These are phyloP conservation scores for Ctenodactylus gundi DNA, from an alignment of 2,113 vertebrate genomes.

Conservation along the genomic window DNA sequence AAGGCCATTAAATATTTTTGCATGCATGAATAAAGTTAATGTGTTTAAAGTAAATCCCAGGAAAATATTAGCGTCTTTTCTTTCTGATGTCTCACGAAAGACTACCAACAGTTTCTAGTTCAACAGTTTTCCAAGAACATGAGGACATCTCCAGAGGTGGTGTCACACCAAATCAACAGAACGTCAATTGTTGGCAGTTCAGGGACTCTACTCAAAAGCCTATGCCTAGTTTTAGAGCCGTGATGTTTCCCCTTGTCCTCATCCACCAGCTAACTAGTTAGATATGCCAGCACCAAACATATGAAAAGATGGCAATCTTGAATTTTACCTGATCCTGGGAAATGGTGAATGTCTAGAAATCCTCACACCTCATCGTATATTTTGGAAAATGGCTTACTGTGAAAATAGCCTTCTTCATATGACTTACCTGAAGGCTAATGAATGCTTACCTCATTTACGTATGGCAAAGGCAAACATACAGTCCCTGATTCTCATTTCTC, in stretches of 20 bases:
- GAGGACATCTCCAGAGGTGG: not conserved
- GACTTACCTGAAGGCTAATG: not conserved
- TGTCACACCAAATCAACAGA: not conserved
- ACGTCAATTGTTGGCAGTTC: not conserved
- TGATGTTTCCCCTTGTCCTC: not conserved
- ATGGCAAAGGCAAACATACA: not conserved
- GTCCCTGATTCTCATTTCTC: not conserved
- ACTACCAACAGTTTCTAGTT: not conserved
- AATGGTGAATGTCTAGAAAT: not conserved
- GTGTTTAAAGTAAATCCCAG: not conserved
- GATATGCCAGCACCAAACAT: not conserved
- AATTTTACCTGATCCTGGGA: not conserved
- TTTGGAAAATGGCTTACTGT: not conserved
- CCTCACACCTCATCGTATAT: not conserved
- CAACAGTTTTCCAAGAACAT: not conserved
- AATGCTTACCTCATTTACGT: not conserved
- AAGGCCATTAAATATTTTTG: conserved; percentile 15
- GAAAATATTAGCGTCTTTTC: conserved; percentile 28
- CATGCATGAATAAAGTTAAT: conserved; percentile 2
- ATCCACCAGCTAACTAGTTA: not conserved
- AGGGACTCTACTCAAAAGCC: not conserved
- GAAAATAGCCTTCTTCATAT: not conserved
- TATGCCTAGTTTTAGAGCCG: not conserved
- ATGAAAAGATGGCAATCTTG: not conserved
- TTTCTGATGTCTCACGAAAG: not conserved